Conservation (phyloP, 2,113 vertebrate species). For the Cyphomyrus plagiostoma region DNA sequence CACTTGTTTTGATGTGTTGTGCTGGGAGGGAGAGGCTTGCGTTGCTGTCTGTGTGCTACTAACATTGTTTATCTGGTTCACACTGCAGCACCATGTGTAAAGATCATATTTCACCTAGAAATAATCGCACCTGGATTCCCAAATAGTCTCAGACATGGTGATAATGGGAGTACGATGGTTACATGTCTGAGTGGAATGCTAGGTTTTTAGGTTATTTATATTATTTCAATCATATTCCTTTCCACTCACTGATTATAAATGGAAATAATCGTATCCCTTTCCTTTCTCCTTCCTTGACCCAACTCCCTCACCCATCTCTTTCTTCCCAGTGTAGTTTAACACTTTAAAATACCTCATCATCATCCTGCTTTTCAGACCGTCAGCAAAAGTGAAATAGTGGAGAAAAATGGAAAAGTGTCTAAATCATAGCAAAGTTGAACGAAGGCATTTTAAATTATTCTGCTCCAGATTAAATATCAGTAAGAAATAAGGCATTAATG, state of each 20-base stretch:
- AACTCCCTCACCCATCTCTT: constrained; percentile 18
- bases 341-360: background rate
- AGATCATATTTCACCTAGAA: constrained; percentile 26
- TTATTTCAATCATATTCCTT: constrained; percentile 34
- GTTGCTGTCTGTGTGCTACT: background rate
- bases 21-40: background rate
- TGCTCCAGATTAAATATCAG: background rate
- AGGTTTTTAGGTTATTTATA: constrained; percentile 37
- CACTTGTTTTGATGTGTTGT: constrained; percentile 31
- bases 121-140: background rate
- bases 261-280: background rate
- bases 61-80: constrained; percentile 1
- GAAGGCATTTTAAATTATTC: background rate
- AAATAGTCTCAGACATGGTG: background rate
- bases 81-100: constrained; percentile 31
- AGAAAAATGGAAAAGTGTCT: background rate
- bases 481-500: background rate
- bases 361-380: background rate
- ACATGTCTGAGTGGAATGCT: constrained; percentile 27
- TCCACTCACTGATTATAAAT: constrained; percentile 35
- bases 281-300: constrained; percentile 36
- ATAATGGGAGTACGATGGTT: background rate
- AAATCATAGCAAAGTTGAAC: background rate
- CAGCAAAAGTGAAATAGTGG: background rate
- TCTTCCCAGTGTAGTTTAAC: constrained; percentile 24